A percentile compares a stretch with the other conserved stretches of the same genome.
phyloP scores from a whole-genome alignment of 2,113 vertebrate genomes.

The Pomatorhinus ruficollis region DNA sequence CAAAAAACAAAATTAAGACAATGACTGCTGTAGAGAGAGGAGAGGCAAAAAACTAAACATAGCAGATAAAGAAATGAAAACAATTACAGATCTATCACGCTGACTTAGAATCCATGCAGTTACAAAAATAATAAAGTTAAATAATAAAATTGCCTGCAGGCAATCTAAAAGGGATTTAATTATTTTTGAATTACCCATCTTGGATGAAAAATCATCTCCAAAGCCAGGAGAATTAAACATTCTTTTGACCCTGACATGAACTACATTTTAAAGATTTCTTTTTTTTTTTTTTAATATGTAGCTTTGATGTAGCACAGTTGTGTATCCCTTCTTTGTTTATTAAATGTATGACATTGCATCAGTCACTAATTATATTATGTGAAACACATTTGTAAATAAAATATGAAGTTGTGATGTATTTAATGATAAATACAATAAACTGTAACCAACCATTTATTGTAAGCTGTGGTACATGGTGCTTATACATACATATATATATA shows the following conservation, averaged over 20 bases:
- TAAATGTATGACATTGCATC: not conserved
- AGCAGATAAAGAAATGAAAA: slow-evolving; percentile 40
- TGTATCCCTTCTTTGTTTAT: not conserved
- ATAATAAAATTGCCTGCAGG: slow-evolving; percentile 37
- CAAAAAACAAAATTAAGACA: slow-evolving; percentile 3
- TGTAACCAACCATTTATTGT: not conserved
- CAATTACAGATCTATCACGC: slow-evolving; percentile 20
- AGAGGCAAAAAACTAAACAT: not conserved
- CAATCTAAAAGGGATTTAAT: slow-evolving; percentile 41
- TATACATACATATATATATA: not conserved
- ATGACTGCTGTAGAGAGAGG: not conserved
- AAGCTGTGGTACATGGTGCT: not conserved
- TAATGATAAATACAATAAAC: not conserved
- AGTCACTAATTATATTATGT: not conserved
- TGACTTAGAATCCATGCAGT: slow-evolving; percentile 15
- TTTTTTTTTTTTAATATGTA: not conserved
- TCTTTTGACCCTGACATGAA: slow-evolving; percentile 26
- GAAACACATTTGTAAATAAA: not conserved
- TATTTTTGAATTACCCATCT: slow-evolving; percentile 31
- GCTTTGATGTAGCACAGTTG: not conserved
- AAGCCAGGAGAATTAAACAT: slow-evolving; percentile 12
- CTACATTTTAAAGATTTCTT: not conserved
- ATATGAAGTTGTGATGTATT: not conserved
- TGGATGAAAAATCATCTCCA: slow-evolving; percentile 1
- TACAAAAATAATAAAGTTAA: slow-evolving; percentile 52